Base-by-base conservation (phyloP, 2,113 vertebrate genomes). In the Bolborhynchus lineola region DNA sequence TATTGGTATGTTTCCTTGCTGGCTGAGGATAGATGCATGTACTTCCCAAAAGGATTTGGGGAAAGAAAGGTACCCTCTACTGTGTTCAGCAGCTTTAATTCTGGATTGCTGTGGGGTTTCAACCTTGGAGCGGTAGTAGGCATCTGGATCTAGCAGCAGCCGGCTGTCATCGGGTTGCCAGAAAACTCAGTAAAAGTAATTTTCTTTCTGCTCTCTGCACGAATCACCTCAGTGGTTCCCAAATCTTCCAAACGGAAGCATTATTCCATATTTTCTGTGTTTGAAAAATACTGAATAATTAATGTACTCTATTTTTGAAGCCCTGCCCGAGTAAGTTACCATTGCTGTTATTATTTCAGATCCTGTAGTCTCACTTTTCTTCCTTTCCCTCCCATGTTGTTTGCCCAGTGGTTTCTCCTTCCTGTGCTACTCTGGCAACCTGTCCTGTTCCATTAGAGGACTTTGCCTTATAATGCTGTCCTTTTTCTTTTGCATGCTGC, bases 401-500 rank as follows among this genome's bases (percentile, higher is more conserved):
- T 82, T 88, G 76, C 28, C 71, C 23, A 3, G 50, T 64, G 94
- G 74, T 90, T 95, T 79, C 77, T 86, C 69, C 86, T 78, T 68
- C 88, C 86, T 63, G 31, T 47, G 46, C 87, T 20, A 1, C 70
- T 57, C 81, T 65, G 8, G 91, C 93, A 28, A 67, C 86, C 80
- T 14, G 23, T 86, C 83, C 95, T 68, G 74, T 49, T 53, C 59
- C 20, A 1, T 25, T 57, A 1, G 8, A 86, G 96, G 95, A 52
- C 95, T 90, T 55, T 96, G 92, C 92, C 88, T 88, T 72, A 92
- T 49, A 33, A 86, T 82, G 49, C 87, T 96, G 90, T 96, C 85
- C 95, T 96, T 93, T 93, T 42, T 96, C 92, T 97, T 93, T 96
- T 96, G 95, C 95, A 96, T 71, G 95, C 95, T 96, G 96, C 96